phyloP scores from a whole-genome alignment of 2,888 invertebrate species.

The Tenthredo amoena region DNA sequence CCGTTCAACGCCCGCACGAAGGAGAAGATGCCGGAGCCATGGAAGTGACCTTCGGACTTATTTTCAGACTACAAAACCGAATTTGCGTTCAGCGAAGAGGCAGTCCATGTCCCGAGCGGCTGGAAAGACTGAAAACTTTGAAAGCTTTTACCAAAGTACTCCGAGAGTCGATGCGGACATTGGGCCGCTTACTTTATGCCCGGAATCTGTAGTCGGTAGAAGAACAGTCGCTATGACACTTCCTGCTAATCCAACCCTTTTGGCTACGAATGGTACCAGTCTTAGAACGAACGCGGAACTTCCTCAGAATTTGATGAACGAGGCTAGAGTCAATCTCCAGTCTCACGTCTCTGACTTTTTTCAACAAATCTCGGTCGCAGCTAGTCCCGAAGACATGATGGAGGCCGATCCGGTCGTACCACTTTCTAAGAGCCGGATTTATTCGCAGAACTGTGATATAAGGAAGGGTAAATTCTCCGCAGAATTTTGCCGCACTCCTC shows the following conservation, averaged over 20 bases:
- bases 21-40: constrained; percentile 73
- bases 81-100: constrained; percentile 70
- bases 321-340: constrained; percentile 72
- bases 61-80: constrained; percentile 75
- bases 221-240: constrained; percentile 66
- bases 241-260: constrained; percentile 68
- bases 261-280: constrained; percentile 58
- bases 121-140: constrained; percentile 64
- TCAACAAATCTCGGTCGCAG: constrained; percentile 75
- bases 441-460: constrained; percentile 62
- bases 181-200: constrained; percentile 71
- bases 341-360: constrained; percentile 76
- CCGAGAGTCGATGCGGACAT: constrained; percentile 75
- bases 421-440: constrained; percentile 61
- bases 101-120: constrained; percentile 68
- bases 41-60: constrained; percentile 74
- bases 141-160: constrained; percentile 75
- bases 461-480: constrained; percentile 59
- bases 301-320: constrained; percentile 73
- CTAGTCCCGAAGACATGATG: constrained; percentile 76
- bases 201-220: constrained; percentile 57
- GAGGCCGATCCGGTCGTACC: constrained; percentile 73
- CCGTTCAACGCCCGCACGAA: constrained; percentile 60
- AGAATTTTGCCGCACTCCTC: constrained; percentile 61
- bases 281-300: constrained; percentile 65